Base-by-base conservation (phyloP, 2,888 invertebrate genomes). In the Raillietiella orientalis region DNA sequence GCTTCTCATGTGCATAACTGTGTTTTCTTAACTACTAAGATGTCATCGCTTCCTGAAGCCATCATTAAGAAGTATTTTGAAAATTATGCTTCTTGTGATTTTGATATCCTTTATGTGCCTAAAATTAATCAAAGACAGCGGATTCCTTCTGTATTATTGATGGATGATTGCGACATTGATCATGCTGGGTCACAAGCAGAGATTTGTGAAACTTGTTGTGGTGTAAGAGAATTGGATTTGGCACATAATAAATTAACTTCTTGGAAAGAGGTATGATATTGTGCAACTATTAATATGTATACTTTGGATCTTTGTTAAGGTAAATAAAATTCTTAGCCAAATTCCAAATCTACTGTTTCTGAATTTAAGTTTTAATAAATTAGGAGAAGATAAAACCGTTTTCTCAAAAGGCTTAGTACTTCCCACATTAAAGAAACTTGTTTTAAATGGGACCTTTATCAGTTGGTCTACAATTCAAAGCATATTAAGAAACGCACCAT, bases 201-300 rank as follows among this genome's bases (percentile, higher is more conserved):
- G 31, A 55, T 79, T 28, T 62, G 66, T 20, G 66, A 65, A 36
- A 72, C 72, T 44, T 79, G 75, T 44, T 64, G 66, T 27, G 65
- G 69, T 37, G 82, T 87, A n/a, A 66, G 72, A 37, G 87, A 87
- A 46, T 56, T 87, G 36, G 87, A 90, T 46, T 56, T 90, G 37
- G 79, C 84, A 21, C 74, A 82, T 44, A 90, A 90, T 47, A 67
- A 70, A 43, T 57, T 87, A 13, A 61, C 63, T 31, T 38, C 71
- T 40, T 82, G 84, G 79, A 58, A 61, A 36, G 79, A 87, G 58
- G 74, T 71, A 49, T 47, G 41, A 30, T 21, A 4, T 14, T 22
- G 24, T 27, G 12, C 24, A 29, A 9, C 14, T 29, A 5, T 5
- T 14, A 28, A 29, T 20, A 25, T n/a, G 10, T 16, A 16, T 4